These are phyloP conservation scores for Lineus longissimus DNA, from an alignment of 1,140 invertebrate species.

Conservation along the genomic window DNA sequence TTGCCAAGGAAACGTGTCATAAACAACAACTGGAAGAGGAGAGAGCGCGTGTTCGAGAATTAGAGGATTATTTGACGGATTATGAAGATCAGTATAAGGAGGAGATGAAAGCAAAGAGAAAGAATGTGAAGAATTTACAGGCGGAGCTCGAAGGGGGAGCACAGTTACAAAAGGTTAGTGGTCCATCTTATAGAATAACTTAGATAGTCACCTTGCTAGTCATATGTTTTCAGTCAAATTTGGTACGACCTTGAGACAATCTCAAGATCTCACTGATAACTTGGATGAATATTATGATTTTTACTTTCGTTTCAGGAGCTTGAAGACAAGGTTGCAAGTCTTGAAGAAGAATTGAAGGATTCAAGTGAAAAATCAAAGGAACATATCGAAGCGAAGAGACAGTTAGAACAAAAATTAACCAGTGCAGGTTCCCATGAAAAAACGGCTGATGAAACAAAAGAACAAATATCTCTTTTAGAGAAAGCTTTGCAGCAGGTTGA, in stretches of 20 bases:
- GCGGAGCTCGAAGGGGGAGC: conserved; percentile 25
- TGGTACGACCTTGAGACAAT: too few relatives aligned
- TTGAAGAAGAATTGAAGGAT: conserved; percentile 1
- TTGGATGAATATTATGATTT: too few relatives aligned
- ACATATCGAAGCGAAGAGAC: conserved; percentile 9
- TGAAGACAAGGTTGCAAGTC: background rate
- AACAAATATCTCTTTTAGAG: conserved; percentile 35
- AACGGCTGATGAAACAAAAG: conserved; percentile 16
- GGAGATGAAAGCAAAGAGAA: conserved; percentile 16
- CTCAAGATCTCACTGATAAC: too few relatives aligned
- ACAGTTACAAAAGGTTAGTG: conserved; percentile 23
- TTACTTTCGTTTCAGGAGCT: too few relatives aligned
- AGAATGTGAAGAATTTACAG: conserved; percentile 24
- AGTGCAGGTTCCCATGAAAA: too few relatives aligned
- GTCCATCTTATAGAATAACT: conserved; percentile 16
- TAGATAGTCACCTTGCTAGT: too few relatives aligned
- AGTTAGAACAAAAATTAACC: conserved; percentile 27
- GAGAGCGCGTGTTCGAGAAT: background rate
- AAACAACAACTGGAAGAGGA: conserved; percentile 9
- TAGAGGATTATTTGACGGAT: conserved; percentile 6
- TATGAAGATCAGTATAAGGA: conserved; percentile 13
- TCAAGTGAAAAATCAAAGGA: background rate
- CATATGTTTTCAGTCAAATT: too few relatives aligned
- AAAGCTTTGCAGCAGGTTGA: conserved; percentile 36
- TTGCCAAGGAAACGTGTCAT: background rate